Evolutionary conservation across 2,888 invertebrate species (phyloP).

Genomic region (Melanostoma mellinum): DNA sequence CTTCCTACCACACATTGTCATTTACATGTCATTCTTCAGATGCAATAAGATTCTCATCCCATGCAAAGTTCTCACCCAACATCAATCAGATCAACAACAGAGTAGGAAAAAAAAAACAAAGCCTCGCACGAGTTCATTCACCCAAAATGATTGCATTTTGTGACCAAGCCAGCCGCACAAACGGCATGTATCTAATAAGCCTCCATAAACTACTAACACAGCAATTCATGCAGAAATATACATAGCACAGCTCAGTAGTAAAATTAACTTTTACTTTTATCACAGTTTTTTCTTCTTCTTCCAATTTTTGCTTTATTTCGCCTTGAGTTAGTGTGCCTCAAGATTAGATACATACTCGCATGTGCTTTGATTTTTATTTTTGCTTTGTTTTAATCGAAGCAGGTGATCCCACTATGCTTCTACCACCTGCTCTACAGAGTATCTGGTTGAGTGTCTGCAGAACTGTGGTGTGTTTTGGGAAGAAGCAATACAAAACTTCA

Average conservation of each 20-base stretch:
- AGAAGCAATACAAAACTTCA: conserved; percentile 33
- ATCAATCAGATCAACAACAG: not conserved
- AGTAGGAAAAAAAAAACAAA: not conserved
- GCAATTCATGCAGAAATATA: conserved; percentile 51
- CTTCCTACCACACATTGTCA: too few relatives aligned
- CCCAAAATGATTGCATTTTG: conserved; percentile 2
- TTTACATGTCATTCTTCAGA: not conserved
- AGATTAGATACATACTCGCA: conserved; percentile 4
- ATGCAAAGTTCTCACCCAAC: too few relatives aligned
- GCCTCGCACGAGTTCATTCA: conserved; percentile 28
- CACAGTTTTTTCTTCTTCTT: conserved; percentile 34
- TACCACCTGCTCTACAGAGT: conserved; percentile 48
- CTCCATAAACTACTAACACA: conserved; percentile 61
- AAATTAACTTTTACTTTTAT: conserved; percentile 69
- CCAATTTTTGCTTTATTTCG: not conserved
- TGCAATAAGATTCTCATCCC: not conserved
- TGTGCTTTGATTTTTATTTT: not conserved
- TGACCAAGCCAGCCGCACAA: not conserved
- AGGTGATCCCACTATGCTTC: conserved; percentile 57
- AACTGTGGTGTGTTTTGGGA: conserved; percentile 22
- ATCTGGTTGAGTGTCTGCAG: not conserved
- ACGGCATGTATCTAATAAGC: conserved; percentile 10
- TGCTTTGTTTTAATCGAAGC: conserved; percentile 36
- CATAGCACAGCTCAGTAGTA: conserved; percentile 11
- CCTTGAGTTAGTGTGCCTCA: conserved; percentile 37